Base-by-base conservation (phyloP, 2,888 invertebrate species). In the Neoscelio sp. region DNA sequence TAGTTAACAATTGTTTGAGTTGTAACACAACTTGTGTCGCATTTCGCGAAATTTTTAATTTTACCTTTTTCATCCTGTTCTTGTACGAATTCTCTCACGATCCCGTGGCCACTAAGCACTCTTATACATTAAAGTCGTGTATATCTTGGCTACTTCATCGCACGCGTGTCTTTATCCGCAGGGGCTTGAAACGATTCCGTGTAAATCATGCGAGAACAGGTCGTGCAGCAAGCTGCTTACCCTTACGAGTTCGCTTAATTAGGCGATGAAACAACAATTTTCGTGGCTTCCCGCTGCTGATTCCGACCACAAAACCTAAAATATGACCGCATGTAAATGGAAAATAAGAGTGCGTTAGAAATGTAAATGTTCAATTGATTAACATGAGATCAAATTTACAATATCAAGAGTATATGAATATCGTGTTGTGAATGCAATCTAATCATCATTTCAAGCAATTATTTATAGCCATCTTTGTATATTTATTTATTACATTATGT, bases 121-220 rank as follows among this genome's bases (percentile, higher is more conserved):
- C 83, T 82, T 83, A 76, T 85, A 84, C 86, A 85, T 86, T 86
- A 85, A 85, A 79, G 82, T 82, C 82, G 82, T 80, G 82, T 82
- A 82, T 87, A 88, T 88, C 87, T 88, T 80, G 81, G 84, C 84
- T 84, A 86, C 85, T 85, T 85, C 80, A 88, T 88, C 88, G 86
- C 84, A 64, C 80, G 82, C 83, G 83, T 83, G 83, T 84, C 82
- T 83, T 84, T 85, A 83, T 85, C 80, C 81, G 76, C 82, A 82
- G 65, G 78, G 68, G 78, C 78, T 78, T 64, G 74, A 82, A 82
- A 82, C 83, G 78, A 81, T 74, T 79, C 79, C 80, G 82, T 83
- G 85, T 87, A 87, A 87, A 88, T 87, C 87, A 87, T 82, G 80
- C 79, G 82, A 75, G 78, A 80, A 82, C 82, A 78, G 78, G 76